phyloP scores from a whole-genome alignment of 2,888 invertebrate species.

The Pomacea canaliculata region DNA sequence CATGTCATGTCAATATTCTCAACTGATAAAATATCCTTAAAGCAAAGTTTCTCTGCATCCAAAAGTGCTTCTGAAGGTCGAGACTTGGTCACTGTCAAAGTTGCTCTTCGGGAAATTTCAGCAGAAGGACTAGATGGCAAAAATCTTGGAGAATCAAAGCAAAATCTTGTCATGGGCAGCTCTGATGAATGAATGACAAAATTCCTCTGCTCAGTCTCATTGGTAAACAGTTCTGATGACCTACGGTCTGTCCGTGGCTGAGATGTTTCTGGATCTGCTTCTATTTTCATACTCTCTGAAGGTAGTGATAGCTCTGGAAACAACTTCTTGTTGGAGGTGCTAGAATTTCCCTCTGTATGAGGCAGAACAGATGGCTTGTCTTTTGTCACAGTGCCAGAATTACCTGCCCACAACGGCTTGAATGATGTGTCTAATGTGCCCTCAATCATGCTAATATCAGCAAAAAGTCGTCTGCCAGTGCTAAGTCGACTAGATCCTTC shows the following conservation, averaged over 20 bases:
- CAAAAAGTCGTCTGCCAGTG: conserved; percentile 16
- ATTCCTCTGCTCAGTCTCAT: conserved; percentile 1
- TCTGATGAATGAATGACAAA: background rate
- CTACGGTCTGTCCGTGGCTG: too few species aligned
- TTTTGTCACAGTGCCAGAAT: conserved; percentile 30
- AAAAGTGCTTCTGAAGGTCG: conserved; percentile 51
- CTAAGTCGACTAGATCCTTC: background rate
- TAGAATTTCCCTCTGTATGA: background rate
- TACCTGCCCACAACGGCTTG: conserved; percentile 19
- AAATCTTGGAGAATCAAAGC: conserved; percentile 20
- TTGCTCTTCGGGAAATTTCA: conserved; percentile 38
- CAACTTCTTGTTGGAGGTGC: conserved; percentile 13
- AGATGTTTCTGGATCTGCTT: background rate
- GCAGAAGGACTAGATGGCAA: conserved; percentile 31
- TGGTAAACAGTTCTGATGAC: too few species aligned
- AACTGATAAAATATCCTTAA: background rate
- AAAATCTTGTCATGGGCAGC: background rate
- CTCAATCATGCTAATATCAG: conserved; percentile 9
- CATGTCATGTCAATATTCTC: conserved; percentile 21
- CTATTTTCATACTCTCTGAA: background rate
- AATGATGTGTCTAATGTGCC: background rate
- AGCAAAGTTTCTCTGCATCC: conserved; percentile 31
- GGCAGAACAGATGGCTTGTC: conserved; percentile 22
- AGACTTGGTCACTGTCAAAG: conserved; percentile 52
- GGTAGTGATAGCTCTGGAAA: conserved; percentile 3